A percentile compares a stretch with the other conserved stretches of the same genome.
Conservation (phyloP, 1,140 invertebrate species). For the Adelges cooleyi region DNA sequence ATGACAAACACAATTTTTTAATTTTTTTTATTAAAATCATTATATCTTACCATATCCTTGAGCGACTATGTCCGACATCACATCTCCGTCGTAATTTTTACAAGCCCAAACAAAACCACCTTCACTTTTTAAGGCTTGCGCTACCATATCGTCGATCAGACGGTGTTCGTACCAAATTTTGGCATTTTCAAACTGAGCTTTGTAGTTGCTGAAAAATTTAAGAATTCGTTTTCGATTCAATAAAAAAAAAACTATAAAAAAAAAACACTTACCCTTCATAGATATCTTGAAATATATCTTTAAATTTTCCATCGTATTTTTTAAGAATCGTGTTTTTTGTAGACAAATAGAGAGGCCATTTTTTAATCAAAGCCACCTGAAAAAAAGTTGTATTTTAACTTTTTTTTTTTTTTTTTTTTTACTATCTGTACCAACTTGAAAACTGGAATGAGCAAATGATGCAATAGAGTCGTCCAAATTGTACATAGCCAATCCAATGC, state of each 20-base stretch:
- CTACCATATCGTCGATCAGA: conserved; percentile 89
- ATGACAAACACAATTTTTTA: no score
- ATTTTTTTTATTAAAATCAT: no score
- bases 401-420: background rate
- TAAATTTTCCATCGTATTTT: conserved; percentile 80
- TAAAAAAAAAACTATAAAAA: background rate
- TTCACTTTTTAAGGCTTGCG: conserved; percentile 70
- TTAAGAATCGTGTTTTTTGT: conserved; percentile 91
- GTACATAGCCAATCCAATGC: conserved; percentile 77
- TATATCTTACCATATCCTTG: conserved; percentile 55
- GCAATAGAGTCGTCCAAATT: conserved; percentile 77
- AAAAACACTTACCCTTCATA: conserved; percentile 53
- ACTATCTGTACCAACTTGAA: conserved; percentile 43
- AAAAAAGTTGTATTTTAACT: background rate
- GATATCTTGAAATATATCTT: conserved; percentile 85
- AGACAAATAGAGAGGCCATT: conserved; percentile 72
- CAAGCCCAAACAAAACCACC: conserved; percentile 88
- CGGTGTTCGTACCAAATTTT: conserved; percentile 86
- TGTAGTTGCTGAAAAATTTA: conserved; percentile 52
- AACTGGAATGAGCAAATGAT: conserved; percentile 74
- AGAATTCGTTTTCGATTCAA: background rate
- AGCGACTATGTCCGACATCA: conserved; percentile 78
- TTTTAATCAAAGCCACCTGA: conserved; percentile 63
- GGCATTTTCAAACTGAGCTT: conserved; percentile 57
- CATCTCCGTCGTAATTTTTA: conserved; percentile 87